Conservation (phyloP, 2,113 vertebrate species). For the Scophthalmus maximus region DNA sequence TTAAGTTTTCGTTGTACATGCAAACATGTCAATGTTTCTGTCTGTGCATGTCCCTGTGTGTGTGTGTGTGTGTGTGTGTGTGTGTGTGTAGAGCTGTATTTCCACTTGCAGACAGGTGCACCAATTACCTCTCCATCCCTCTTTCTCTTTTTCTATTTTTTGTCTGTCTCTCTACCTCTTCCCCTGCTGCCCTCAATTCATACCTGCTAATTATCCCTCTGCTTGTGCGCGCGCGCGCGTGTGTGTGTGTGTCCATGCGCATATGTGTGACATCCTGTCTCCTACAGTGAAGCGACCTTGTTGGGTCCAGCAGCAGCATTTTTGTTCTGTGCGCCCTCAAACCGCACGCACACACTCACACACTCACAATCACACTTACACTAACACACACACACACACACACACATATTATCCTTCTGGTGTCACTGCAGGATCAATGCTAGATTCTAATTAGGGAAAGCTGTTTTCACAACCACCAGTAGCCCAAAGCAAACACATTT, state of each 20-base stretch:
- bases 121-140: slow-evolving; percentile 71
- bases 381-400: background rate
- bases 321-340: background rate
- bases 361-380: background rate
- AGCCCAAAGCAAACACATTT: background rate
- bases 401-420: slow-evolving; percentile 15
- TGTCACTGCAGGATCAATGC: slow-evolving; percentile 39
- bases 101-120: slow-evolving; percentile 62
- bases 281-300: slow-evolving; percentile 40
- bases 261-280: slow-evolving; percentile 52
- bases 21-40: slow-evolving; percentile 7
- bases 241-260: slow-evolving; percentile 5
- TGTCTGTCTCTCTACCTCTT: slow-evolving; percentile 21
- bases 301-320: slow-evolving; percentile 40
- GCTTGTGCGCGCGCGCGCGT: slow-evolving; percentile 7
- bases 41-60: slow-evolving; percentile 2
- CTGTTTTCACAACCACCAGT: slow-evolving; percentile 29
- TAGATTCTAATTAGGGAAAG: slow-evolving; percentile 61
- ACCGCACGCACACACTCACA: background rate
- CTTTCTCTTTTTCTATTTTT: slow-evolving; percentile 17
- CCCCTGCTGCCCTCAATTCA: slow-evolving; percentile 65
- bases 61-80: slow-evolving; percentile 11
- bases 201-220: slow-evolving; percentile 71
- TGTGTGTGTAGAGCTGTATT: slow-evolving; percentile 58
- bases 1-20: background rate